Evolutionary conservation across 92 coral and sea anemone genomes (phyloP).

Genomic region (Siderastrea radians): DNA sequence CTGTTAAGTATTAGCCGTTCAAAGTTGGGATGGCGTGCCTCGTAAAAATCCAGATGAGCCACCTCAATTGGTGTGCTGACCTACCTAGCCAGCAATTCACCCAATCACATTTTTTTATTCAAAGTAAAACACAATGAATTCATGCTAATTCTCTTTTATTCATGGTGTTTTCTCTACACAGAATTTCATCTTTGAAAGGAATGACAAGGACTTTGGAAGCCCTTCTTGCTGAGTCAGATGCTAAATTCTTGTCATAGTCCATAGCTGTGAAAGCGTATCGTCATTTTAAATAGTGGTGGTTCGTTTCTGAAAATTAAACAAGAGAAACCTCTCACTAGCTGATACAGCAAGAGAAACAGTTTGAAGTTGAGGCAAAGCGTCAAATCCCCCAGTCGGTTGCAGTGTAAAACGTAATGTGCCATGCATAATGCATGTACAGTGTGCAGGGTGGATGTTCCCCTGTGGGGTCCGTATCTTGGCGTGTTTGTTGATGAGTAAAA

Average conservation of each 20-base stretch:
- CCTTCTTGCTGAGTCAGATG: slow-evolving; percentile 88
- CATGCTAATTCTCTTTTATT: too few relatives aligned
- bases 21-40: too few relatives aligned
- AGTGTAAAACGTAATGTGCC: neutral
- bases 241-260: slow-evolving; percentile 55
- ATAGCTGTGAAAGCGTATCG: neutral
- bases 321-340: neutral
- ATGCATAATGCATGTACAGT: neutral
- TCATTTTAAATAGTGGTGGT: neutral
- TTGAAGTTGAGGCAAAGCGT: neutral
- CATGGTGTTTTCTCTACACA: slow-evolving; percentile 15
- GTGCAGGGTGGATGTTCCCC: neutral
- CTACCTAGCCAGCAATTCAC: too few relatives aligned
- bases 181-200: slow-evolving; percentile 85
- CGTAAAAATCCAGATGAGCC: too few relatives aligned
- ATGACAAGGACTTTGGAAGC: slow-evolving; percentile 87
- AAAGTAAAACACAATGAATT: too few relatives aligned
- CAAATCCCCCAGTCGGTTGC: neutral
- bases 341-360: neutral
- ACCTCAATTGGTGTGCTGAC: too few relatives aligned
- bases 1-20: too few relatives aligned
- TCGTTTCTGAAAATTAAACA: neutral
- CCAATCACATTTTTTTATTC: too few relatives aligned
- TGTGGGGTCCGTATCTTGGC: neutral
- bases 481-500: slow-evolving; percentile 10